A percentile compares a stretch with the other conserved stretches of the same genome.
Evolutionary conservation across 2,888 invertebrate species (phyloP).

Genomic region (Apotomis betuletana): DNA sequence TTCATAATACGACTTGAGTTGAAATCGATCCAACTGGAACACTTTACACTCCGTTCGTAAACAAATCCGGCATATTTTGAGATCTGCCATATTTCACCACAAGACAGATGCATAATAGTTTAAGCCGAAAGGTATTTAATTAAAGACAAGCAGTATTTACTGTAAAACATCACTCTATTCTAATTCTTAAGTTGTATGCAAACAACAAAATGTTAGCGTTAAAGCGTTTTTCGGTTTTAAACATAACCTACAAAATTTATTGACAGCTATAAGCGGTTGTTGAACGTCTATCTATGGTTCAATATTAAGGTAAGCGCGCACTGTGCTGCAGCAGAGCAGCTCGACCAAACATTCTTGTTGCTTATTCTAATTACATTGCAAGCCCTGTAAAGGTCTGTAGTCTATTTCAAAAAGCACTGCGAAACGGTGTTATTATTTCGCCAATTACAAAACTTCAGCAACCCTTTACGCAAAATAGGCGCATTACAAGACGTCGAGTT

Average conservation of each 20-base stretch:
- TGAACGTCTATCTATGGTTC: too few relatives aligned
- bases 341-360: too few relatives aligned
- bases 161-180: not conserved
- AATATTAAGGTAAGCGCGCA: too few relatives aligned
- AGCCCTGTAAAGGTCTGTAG: too few relatives aligned
- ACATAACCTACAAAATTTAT: not conserved
- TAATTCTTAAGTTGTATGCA: not conserved
- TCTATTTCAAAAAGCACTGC: too few relatives aligned
- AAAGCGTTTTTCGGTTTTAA: not conserved
- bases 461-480: too few relatives aligned
- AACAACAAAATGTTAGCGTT: not conserved
- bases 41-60: slow-evolving; percentile 61
- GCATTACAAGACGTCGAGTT: too few relatives aligned
- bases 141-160: not conserved
- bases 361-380: too few relatives aligned
- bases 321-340: too few relatives aligned
- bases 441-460: too few relatives aligned
- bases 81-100: slow-evolving; percentile 52
- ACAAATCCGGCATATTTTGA: slow-evolving; percentile 69
- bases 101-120: not conserved
- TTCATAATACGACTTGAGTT: slow-evolving; percentile 67
- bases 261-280: too few relatives aligned
- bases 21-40: slow-evolving; percentile 59
- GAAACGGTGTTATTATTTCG: too few relatives aligned
- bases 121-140: not conserved